These are phyloP conservation scores for Clarias fuscus DNA, from an alignment of 2,797 vertebrate genomes.

Conservation along the genomic window DNA sequence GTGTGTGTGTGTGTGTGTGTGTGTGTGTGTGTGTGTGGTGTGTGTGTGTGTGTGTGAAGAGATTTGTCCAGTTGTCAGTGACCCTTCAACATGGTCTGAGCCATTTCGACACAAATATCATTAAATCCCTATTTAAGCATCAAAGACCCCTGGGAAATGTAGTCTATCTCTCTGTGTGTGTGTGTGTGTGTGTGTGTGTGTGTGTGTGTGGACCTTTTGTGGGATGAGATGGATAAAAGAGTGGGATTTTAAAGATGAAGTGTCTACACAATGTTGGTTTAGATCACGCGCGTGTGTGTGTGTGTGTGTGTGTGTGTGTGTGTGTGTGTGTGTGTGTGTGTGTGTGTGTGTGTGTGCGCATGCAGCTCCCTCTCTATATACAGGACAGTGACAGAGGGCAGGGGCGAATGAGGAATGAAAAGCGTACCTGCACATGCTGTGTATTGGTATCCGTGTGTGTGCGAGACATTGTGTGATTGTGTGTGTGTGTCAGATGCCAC, in stretches of 20 bases:
- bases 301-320: not conserved
- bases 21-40: not conserved
- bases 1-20: constrained; percentile 1
- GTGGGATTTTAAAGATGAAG: constrained; percentile 53
- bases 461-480: constrained; percentile 76
- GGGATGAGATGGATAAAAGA: constrained; percentile 58
- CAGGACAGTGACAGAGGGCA: constrained; percentile 55
- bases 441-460: constrained; percentile 25
- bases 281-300: not conserved
- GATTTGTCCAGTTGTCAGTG: not conserved
- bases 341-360: constrained; percentile 23
- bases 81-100: constrained; percentile 31
- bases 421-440: constrained; percentile 50
- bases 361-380: constrained; percentile 36
- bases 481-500: constrained; percentile 97
- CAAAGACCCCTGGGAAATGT: constrained; percentile 50
- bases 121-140: constrained; percentile 45
- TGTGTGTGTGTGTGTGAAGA: not conserved
- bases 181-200: constrained; percentile 13
- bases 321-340: constrained; percentile 36
- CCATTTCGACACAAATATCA: constrained; percentile 38
- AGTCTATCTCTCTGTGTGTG: constrained; percentile 37
- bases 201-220: constrained; percentile 33
- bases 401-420: constrained; percentile 55
- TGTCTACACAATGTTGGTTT: constrained; percentile 41